Evolutionary conservation across 2,888 invertebrate genomes (phyloP).

Genomic region (Scrobipalpa atriplicella): DNA sequence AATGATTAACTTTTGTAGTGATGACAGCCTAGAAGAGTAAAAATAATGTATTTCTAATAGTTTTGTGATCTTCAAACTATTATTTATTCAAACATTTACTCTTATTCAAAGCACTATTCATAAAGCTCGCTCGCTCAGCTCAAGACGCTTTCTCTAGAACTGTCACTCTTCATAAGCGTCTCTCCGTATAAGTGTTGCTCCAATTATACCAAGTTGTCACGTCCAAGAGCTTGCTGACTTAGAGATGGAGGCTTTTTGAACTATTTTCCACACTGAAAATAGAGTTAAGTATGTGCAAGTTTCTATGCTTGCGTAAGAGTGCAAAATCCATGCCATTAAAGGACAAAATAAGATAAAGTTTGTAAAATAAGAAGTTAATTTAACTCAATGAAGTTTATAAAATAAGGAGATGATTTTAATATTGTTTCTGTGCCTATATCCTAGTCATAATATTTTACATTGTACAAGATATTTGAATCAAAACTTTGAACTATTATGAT

Average conservation of each 20-base stretch:
- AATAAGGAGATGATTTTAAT: background rate
- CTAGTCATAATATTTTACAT: too few species aligned
- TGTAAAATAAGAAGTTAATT: background rate
- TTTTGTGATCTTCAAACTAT: too few species aligned
- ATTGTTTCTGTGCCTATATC: too few species aligned
- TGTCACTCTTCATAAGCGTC: constrained; percentile 4
- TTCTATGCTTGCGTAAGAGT: background rate
- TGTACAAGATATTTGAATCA: too few species aligned
- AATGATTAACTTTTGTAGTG: too few species aligned
- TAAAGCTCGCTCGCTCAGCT: background rate
- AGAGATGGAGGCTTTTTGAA: background rate
- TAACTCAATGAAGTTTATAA: background rate
- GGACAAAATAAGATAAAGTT: background rate
- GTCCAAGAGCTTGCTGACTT: constrained; percentile 1
- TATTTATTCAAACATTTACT: too few species aligned
- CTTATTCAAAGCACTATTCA: background rate
- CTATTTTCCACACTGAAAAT: background rate
- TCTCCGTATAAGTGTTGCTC: constrained; percentile 8
- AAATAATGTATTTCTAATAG: too few species aligned
- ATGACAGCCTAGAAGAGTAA: too few species aligned
- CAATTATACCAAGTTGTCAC: constrained; percentile 14
- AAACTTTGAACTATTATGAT: too few species aligned
- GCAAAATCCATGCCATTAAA: background rate
- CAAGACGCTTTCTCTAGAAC: background rate
- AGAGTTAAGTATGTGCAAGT: background rate